Evolutionary conservation across 2,797 vertebrate species (phyloP), one percentile per base, ranked within the genome.

Genomic region (Momotus momota): DNA sequence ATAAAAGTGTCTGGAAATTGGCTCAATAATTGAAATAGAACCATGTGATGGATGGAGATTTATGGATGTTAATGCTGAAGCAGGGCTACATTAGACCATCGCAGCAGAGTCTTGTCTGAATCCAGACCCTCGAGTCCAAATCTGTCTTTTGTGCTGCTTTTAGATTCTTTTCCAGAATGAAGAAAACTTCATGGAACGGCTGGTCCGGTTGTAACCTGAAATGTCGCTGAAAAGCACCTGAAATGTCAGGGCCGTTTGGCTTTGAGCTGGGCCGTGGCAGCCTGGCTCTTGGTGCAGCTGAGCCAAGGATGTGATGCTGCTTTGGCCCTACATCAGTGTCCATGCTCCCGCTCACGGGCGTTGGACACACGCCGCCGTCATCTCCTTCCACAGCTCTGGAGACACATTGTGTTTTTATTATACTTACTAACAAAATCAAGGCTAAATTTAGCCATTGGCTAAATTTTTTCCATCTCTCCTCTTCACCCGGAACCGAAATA

Each of bases 1-100:
- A 95, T 95, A 96, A 96, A 96, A 96, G 84, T 96, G 90, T 94
- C 96, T 92, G 87, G 94, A 91, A 96, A 96, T 95, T 83, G 92
- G 90, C 92, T 94, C 88, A 88, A 90, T 95, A 95, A 96, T 90
- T 89, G 86, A 95, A 96, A 90, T 90, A 95, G 95, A 78, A 90
- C 81, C 71, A 88, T 48, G 91, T 93, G 92, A 93, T 96, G 91
- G 94, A 93, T 96, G 83, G 87, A 91, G 95, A 94, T 96, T 96
- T 96, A 94, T 94, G 95, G 90, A 69, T 83, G 86, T 57, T 95
- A 94, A 95, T 93, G 93, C 89, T 88, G 86, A 86, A 86, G 85
- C 75, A 43, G 41, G 45, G 80, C 89, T 81, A 10, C 26, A 38
- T 71, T 92, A 71, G 88, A 90, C 49, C 82, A 67, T 90, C 91